Evolutionary conservation across 2,797 vertebrate species (phyloP).

Genomic region (Pseudocheirus occidentalis): DNA sequence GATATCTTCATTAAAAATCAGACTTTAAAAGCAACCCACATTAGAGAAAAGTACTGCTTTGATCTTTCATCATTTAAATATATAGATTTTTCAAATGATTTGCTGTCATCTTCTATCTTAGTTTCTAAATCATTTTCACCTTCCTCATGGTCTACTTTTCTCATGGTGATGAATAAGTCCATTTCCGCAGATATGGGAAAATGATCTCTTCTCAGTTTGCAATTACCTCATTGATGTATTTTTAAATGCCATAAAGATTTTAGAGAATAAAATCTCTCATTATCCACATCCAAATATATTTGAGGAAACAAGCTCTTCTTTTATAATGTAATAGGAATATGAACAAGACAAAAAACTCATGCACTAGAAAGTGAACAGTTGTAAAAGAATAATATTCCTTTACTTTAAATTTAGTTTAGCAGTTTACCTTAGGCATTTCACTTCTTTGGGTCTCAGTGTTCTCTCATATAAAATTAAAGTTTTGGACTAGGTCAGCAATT

Average conservation of each 20-base stretch:
- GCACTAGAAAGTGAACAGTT: background rate
- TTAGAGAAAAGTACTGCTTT: conserved; percentile 64
- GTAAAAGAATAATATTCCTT: too few species aligned
- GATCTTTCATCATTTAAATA: conserved; percentile 66
- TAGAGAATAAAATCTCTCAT: background rate
- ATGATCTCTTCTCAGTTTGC: conserved; percentile 35
- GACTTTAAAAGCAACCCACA: background rate
- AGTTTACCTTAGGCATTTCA: too few species aligned
- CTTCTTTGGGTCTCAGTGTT: too few species aligned
- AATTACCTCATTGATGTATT: conserved; percentile 56
- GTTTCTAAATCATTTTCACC: conserved; percentile 43
- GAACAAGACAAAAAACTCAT: background rate
- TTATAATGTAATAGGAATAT: conserved; percentile 23
- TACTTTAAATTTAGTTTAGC: too few species aligned
- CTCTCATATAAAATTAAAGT: too few species aligned
- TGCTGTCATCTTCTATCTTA: conserved; percentile 60
- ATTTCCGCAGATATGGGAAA: conserved; percentile 57
- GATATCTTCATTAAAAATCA: too few species aligned
- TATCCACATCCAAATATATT: background rate
- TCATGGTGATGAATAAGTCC: conserved; percentile 65
- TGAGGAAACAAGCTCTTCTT: background rate
- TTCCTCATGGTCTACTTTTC: conserved; percentile 42
- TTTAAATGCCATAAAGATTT: conserved; percentile 23
- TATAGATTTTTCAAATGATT: conserved; percentile 76
- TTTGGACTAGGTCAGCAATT: too few species aligned